Conservation (phyloP, 2,797 vertebrate species). For the Dryobates pubescens region DNA sequence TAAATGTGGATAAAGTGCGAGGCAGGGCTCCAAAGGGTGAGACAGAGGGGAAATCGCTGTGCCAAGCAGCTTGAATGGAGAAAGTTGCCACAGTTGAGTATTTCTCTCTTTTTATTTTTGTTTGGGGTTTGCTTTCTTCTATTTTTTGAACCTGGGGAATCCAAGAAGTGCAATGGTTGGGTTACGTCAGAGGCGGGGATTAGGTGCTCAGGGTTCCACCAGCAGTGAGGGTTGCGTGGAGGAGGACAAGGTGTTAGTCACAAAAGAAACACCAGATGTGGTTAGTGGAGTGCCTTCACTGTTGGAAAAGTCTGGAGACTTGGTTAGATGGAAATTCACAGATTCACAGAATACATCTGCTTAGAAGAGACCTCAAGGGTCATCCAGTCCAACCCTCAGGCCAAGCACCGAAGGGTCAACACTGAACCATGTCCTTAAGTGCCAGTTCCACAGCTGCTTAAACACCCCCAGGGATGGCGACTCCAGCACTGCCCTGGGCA, state of each 20-base stretch:
- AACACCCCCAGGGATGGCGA: no score
- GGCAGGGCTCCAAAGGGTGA: constrained; percentile 29
- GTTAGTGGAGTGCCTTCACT: background rate
- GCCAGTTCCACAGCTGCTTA: no score
- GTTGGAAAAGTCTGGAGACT: background rate
- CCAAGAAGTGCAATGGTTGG: background rate
- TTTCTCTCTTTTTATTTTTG: background rate
- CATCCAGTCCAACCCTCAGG: no score
- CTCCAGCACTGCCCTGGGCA: no score
- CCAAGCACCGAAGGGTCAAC: no score
- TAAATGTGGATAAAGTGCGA: constrained; percentile 15
- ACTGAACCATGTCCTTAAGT: no score
- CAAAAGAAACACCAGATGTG: accelerated
- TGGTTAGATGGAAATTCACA: background rate
- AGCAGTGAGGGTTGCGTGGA: background rate
- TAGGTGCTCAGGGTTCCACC: background rate
- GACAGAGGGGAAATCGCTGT: background rate
- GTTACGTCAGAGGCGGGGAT: background rate
- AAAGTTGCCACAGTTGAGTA: background rate
- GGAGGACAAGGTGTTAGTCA: background rate
- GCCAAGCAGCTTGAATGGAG: constrained; percentile 33
- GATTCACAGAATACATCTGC: no score
- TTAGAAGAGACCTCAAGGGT: no score
- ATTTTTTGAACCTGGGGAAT: background rate
- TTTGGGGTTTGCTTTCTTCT: no score